phyloP scores from a whole-genome alignment of 1,140 invertebrate species.

The Procambarus virginalis region DNA sequence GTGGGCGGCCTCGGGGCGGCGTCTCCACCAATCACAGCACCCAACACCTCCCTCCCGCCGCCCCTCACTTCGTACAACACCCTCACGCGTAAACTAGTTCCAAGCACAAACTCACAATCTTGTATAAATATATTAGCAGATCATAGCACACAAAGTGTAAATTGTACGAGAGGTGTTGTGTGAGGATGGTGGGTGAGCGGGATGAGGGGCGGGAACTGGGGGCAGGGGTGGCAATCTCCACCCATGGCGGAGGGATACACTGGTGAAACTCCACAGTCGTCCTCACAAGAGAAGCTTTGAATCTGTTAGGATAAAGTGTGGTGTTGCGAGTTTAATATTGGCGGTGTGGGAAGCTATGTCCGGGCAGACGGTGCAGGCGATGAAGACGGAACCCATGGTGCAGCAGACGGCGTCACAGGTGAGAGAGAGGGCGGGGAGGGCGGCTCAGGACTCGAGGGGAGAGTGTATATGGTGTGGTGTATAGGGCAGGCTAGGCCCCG shows the following conservation, averaged over 20 bases:
- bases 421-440: not conserved
- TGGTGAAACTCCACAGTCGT: constrained; percentile 45
- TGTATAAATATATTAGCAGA: constrained; percentile 13
- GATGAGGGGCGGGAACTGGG: not conserved
- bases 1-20: constrained; percentile 60
- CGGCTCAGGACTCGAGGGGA: not conserved
- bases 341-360: constrained; percentile 18
- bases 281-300: constrained; percentile 53
- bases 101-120: not conserved
- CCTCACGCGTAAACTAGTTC: constrained; percentile 23
- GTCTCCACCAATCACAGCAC: constrained; percentile 36
- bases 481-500: constrained; percentile 54
- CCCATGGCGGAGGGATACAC: constrained; percentile 51
- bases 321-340: constrained; percentile 25
- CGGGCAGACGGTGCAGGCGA: constrained; percentile 27
- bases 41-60: constrained; percentile 31
- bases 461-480: constrained; percentile 23
- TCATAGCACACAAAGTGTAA: not conserved
- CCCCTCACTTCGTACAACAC: constrained; percentile 6
- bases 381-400: constrained; percentile 54
- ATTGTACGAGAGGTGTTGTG: not conserved
- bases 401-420: constrained; percentile 44
- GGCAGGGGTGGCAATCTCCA: not conserved
- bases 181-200: not conserved
- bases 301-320: constrained; percentile 22